Base-by-base conservation (phyloP, 2,888 invertebrate genomes). In the Piscicola geometra region DNA sequence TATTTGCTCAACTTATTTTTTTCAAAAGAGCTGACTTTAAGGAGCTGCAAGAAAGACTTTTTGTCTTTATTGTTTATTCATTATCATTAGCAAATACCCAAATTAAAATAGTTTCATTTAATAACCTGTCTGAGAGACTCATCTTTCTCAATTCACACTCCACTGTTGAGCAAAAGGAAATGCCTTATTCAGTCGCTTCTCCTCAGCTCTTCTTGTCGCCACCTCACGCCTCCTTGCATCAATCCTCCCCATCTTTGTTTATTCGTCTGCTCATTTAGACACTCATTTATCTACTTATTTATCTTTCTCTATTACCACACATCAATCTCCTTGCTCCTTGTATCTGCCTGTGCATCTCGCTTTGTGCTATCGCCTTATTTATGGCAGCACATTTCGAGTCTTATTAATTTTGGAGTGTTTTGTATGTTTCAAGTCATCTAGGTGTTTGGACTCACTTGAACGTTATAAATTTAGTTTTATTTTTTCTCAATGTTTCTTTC, bases 241-340 rank as follows among this genome's bases (percentile, higher is more conserved):
- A 47, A 47, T 47, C 50, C 12, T 21, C n/a, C n/a, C n/a, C n/a
- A 9, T 47, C 21, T 47, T 47, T 47, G 50, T 47, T 47, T 47
- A 47, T 47, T 47, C 50, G 50, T 47, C 50, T 47, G 50, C 50
- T 47, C 50, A 47, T 47, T 47, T 47, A 47, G 21, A 47, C 50
- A 47, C 50, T 21, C 50, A 47, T 47, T 21, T 47, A 47, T 47
- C 21, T n/a, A 9, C 21, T 47, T 47, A 47, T 47, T 15, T 47
- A 47, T 15, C 50, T 47, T 47, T 47, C 21, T 21, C 50, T 47
- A 47, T 47, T 47, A 47, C 50, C 21, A 47, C 9, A 21, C 50
- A 47, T 15, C 9, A 47, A 9, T 47, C 50, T 21, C 21, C 50
- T 21, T 47, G 9, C 50, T 47, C 50, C 50, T 47, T 47, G 9